These are phyloP conservation scores for Dipus sagitta DNA, from an alignment of 2,797 vertebrate genomes.

Conservation along the genomic window DNA sequence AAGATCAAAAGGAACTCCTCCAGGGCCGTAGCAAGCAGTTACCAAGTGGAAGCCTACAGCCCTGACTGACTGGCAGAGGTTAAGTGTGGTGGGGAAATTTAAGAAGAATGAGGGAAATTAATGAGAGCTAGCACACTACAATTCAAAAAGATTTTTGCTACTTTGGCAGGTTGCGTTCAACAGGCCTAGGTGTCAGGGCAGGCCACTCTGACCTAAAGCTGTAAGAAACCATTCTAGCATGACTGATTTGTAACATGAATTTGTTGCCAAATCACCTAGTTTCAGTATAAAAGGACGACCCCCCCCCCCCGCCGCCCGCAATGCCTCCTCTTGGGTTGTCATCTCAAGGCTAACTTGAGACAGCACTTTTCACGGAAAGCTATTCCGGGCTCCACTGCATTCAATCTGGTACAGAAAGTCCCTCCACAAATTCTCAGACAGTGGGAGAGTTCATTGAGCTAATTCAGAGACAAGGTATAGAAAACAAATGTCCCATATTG, in stretches of 20 bases:
- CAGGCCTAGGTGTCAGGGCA: not conserved
- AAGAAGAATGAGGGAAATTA: conserved; percentile 12
- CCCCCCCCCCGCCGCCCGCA: not conserved
- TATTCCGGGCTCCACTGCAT: not conserved
- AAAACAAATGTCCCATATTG: conserved; percentile 67
- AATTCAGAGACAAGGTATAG: conserved; percentile 53
- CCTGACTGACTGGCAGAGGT: not conserved
- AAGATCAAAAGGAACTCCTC: conserved; percentile 43
- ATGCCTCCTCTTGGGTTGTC: not conserved
- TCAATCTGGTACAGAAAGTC: conserved; percentile 14
- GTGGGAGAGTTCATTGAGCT: conserved; percentile 66
- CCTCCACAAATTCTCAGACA: conserved; percentile 33
- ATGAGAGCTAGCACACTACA: not conserved
- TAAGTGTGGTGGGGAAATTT: not conserved
- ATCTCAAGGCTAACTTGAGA: not conserved
- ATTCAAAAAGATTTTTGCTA: no score
- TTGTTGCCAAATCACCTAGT: conserved; percentile 20
- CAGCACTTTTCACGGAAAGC: conserved; percentile 1
- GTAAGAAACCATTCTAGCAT: conserved; percentile 32
- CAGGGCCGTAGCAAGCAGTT: not conserved
- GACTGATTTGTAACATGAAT: not conserved
- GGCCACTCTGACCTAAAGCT: not conserved
- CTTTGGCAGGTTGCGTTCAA: not conserved
- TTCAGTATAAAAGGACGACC: not conserved
- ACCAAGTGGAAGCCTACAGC: not conserved